Evolutionary conservation across 2,113 vertebrate genomes (phyloP), one percentile per base, ranked within the genome.

Genomic region (Pipa parva): DNA sequence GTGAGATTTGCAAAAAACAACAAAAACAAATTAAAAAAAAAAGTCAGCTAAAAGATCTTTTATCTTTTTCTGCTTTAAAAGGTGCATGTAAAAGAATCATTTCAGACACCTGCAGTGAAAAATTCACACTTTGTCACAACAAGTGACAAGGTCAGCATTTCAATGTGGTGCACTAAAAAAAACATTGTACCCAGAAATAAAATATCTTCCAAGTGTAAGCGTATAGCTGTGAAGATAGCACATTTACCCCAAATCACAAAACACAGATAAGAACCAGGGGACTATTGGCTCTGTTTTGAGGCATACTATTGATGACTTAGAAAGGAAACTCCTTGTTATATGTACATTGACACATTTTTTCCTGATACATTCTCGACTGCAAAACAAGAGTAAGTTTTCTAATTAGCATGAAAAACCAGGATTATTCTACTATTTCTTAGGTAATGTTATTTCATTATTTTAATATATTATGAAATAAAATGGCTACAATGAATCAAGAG

Each of bases 81-180:
- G 59, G 58, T 63, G 67, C 72, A 58, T 74, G 22, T 59, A 63
- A 49, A 68, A 75, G 56, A 72, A 61, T 49, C 75, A 75, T 63
- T 52, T 63, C 66, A 29, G 64, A 83, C 31, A 59, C 7, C 72
- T 33, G 73, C 7, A 22, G 26, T n/a, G 5, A 13, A 39, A 31
- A 72, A 36, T 69, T 70, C 72, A 73, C 48, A 76, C 59, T 51
- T 46, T 75, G 45, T 62, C 42, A 52, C 21, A 56, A 39, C 51
- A 71, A 72, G 73, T 74, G 39, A 74, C 74, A 56, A 71, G 56
- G 26, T 71, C 62, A 55, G 46, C 59, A 71, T 74, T 75, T 73
- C 31, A 52, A 74, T 60, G 5, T 31, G 52, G 29, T 31, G 6
- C 36, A 10, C 21, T 25, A 64, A 0, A 71, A n/a, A n/a, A 24